Conservation (phyloP, 2,113 vertebrate genomes). For the Brachypteracias leptosomus region DNA sequence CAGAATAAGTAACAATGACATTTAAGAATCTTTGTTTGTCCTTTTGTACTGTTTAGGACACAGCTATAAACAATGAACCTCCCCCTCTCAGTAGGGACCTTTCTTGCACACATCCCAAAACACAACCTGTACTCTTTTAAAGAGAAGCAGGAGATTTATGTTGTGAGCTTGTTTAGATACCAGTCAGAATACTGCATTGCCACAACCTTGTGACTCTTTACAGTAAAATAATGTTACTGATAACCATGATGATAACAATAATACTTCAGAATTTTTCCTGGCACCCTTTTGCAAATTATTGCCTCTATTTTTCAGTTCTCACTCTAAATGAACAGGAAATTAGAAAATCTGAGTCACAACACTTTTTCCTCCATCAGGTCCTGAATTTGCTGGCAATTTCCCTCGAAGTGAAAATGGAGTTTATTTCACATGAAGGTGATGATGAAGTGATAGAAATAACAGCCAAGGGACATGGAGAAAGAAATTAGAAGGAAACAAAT, state of each 20-base stretch:
- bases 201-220: neutral
- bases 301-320: neutral
- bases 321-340: neutral
- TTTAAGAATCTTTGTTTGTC: neutral
- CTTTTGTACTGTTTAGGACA: neutral
- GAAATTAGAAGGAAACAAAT: neutral
- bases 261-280: neutral
- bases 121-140: neutral
- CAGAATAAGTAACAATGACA: neutral
- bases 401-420: neutral
- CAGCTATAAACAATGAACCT: slow-evolving; percentile 1
- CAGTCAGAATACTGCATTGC: neutral
- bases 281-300: neutral
- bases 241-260: neutral
- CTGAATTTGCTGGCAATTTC: neutral
- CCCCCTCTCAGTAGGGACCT: neutral
- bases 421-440: neutral
- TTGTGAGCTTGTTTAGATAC: neutral
- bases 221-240: neutral
- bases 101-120: neutral
- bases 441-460: neutral
- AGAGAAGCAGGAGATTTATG: neutral
- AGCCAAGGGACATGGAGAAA: neutral
- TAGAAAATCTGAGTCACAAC: neutral
- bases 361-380: neutral